A percentile compares a stretch with the other conserved stretches of the same genome.
phyloP scores from a whole-genome alignment of 2,797 vertebrate species.

The Oryzias sinensis region DNA sequence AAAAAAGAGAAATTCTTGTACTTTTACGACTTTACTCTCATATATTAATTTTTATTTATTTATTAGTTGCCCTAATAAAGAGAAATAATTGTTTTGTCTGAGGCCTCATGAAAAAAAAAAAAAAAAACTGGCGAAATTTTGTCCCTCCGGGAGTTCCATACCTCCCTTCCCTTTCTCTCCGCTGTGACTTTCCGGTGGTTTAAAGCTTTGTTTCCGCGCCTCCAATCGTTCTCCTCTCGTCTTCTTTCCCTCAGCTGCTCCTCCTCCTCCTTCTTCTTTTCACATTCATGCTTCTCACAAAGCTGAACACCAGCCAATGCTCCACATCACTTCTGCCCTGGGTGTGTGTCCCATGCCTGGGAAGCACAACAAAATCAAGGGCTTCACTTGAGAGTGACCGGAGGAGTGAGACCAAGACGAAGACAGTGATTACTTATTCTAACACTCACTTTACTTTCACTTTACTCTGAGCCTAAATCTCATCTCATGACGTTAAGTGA shows the following conservation, averaged over 20 bases:
- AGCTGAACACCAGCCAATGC: slow-evolving; percentile 61
- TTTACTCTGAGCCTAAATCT: slow-evolving; percentile 15
- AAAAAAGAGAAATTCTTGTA: no score
- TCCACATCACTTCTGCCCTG: slow-evolving; percentile 44
- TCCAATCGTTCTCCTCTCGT: slow-evolving; percentile 21
- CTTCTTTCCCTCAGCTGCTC: slow-evolving; percentile 16
- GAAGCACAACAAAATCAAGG: slow-evolving; percentile 55
- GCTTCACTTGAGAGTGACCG: slow-evolving; percentile 57
- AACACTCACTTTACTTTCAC: neutral
- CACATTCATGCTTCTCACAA: slow-evolving; percentile 35
- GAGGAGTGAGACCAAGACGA: slow-evolving; percentile 5
- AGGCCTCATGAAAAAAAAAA: no score
- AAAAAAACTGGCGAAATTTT: no score
- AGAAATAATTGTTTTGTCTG: no score
- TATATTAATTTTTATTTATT: no score
- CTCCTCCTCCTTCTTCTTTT: slow-evolving; percentile 22
- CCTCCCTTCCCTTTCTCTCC: slow-evolving; percentile 10
- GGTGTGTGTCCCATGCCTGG: slow-evolving; percentile 62
- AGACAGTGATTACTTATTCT: neutral
- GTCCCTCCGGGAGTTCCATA: neutral
- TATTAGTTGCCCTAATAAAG: no score
- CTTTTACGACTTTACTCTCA: no score
- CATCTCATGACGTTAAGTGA: slow-evolving; percentile 30
- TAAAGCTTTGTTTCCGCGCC: slow-evolving; percentile 61
- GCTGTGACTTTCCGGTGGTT: slow-evolving; percentile 68